These are phyloP conservation scores for Argynnis bischoffii DNA, from an alignment of 2,888 invertebrate genomes.

Conservation along the genomic window DNA sequence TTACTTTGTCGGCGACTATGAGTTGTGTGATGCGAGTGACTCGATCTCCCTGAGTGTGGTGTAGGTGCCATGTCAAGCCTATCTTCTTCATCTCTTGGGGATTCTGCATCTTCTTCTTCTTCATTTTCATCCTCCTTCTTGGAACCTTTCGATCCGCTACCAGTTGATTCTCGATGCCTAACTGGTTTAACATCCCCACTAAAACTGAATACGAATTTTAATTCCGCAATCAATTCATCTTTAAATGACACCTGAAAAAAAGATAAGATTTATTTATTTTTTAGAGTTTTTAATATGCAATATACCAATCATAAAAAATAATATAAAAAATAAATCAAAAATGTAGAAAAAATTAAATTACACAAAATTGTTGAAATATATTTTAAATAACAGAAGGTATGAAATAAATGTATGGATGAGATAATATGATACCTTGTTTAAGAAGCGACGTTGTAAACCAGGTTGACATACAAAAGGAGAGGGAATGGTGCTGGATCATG, in stretches of 20 bases:
- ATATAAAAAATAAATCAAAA: no score
- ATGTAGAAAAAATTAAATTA: not conserved
- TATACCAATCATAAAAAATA: no score
- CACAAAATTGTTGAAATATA: not conserved
- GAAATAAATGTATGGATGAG: not conserved
- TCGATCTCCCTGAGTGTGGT: slow-evolving; percentile 63
- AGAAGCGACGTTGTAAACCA: slow-evolving; percentile 13
- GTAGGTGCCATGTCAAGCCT: slow-evolving; percentile 54
- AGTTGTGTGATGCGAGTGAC: slow-evolving; percentile 64
- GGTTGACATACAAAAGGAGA: slow-evolving; percentile 11
- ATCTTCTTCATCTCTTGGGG: slow-evolving; percentile 50
- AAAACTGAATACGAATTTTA: slow-evolving; percentile 87
- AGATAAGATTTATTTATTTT: not conserved
- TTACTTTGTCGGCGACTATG: slow-evolving; percentile 74
- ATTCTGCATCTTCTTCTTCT: slow-evolving; percentile 49
- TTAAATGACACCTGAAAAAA: slow-evolving; percentile 82
- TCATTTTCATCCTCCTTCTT: slow-evolving; percentile 52
- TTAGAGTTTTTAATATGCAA: no score
- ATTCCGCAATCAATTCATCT: slow-evolving; percentile 86
- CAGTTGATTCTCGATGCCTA: slow-evolving; percentile 71
- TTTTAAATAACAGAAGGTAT: no score
- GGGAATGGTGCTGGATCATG: slow-evolving; percentile 20
- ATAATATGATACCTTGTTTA: slow-evolving; percentile 11
- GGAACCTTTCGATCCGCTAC: slow-evolving; percentile 60
- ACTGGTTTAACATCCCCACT: slow-evolving; percentile 87